phyloP scores from a whole-genome alignment of 2,113 vertebrate species.

The Casuarius casuarius region DNA sequence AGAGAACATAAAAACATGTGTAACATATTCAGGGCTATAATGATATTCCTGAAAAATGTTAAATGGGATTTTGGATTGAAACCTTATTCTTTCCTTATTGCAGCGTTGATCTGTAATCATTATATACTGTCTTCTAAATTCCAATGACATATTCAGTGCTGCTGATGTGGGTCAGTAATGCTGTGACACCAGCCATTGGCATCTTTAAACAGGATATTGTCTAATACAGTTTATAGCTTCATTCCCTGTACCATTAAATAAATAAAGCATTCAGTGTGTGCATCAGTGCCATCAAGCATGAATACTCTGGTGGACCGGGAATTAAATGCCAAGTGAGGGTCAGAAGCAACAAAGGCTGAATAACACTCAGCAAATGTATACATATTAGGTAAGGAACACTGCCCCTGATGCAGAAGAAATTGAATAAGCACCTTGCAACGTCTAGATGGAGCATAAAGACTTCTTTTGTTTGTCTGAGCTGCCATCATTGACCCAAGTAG shows the following conservation, averaged over 20 bases:
- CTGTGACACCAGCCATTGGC: constrained; percentile 44
- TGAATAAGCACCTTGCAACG: constrained; percentile 77
- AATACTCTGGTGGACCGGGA: constrained; percentile 83
- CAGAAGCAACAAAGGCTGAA: constrained; percentile 83
- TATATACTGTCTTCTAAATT: constrained; percentile 5
- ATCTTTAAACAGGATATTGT: constrained; percentile 71
- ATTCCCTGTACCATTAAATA: constrained; percentile 69
- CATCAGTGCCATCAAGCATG: constrained; percentile 81
- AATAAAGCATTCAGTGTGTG: constrained; percentile 81
- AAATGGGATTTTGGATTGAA: background rate
- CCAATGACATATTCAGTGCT: constrained; percentile 8
- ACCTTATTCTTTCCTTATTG: background rate
- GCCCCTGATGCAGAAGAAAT: constrained; percentile 76
- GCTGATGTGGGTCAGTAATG: constrained; percentile 6
- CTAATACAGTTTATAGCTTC: constrained; percentile 67
- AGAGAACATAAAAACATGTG: background rate
- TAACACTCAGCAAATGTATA: constrained; percentile 86
- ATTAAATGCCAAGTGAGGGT: constrained; percentile 88
- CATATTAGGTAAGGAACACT: constrained; percentile 79
- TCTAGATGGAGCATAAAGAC: constrained; percentile 79
- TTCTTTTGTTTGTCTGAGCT: constrained; percentile 79
- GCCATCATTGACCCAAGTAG: constrained; percentile 73
- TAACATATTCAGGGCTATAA: background rate
- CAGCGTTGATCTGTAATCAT: constrained; percentile 3
- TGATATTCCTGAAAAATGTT: background rate